phyloP scores from a whole-genome alignment of 2,888 invertebrate genomes.

The Heteromurus nitidus region DNA sequence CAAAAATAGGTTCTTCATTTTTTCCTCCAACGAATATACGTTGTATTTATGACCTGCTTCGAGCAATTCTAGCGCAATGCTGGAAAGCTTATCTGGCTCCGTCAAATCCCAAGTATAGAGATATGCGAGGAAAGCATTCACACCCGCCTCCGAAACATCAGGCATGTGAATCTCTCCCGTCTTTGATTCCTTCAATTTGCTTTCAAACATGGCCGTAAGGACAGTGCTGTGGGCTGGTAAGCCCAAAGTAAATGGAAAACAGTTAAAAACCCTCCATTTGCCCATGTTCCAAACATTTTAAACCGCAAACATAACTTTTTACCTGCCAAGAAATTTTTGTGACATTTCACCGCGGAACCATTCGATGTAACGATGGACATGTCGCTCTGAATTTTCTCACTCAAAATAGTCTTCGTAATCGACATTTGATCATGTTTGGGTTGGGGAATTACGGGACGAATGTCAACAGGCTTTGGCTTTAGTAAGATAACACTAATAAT shows the following conservation, averaged over 20 bases:
- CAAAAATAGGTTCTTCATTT: not conserved
- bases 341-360: too few species aligned
- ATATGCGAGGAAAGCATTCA: not conserved
- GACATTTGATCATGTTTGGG: too few species aligned
- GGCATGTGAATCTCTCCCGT: not conserved
- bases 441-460: too few species aligned
- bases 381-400: too few species aligned
- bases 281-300: too few species aligned
- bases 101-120: not conserved
- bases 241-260: not conserved
- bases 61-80: not conserved
- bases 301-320: too few species aligned
- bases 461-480: too few species aligned
- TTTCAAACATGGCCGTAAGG: not conserved
- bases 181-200: not conserved
- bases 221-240: conserved; percentile 11
- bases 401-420: too few species aligned
- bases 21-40: not conserved
- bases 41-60: not conserved
- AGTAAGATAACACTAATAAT: too few species aligned
- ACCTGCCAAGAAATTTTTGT: too few species aligned
- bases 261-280: too few species aligned
- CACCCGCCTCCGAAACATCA: not conserved
- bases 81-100: not conserved
- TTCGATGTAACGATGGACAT: too few species aligned